These are phyloP conservation scores for Chouioia cunea DNA, from an alignment of 2,888 invertebrate genomes.

Conservation along the genomic window DNA sequence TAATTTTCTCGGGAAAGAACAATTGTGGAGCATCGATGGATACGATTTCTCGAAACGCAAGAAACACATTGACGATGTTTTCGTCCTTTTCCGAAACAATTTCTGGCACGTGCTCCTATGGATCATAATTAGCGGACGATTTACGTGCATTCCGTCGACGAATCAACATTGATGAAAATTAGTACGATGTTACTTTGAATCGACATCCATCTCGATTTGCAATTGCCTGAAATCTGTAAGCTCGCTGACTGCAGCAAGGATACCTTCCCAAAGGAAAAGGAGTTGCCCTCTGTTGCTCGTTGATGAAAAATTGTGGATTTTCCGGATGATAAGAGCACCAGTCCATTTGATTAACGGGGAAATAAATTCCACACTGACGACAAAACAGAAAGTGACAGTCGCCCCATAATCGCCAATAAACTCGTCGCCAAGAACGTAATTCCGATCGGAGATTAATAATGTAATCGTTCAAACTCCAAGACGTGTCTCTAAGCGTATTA, in stretches of 20 bases:
- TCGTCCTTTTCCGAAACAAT: constrained; percentile 77
- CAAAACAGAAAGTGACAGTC: constrained; percentile 90
- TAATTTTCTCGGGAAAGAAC: constrained; percentile 78
- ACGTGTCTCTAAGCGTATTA: constrained; percentile 73
- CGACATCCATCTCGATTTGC: constrained; percentile 73
- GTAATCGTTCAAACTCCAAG: constrained; percentile 87
- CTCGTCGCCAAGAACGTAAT: constrained; percentile 88
- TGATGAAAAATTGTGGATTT: constrained; percentile 79
- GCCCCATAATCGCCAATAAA: constrained; percentile 96
- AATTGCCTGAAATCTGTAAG: constrained; percentile 83
- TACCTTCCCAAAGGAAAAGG: constrained; percentile 81
- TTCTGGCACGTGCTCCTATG: constrained; percentile 78
- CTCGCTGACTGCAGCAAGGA: constrained; percentile 90
- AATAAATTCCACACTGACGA: constrained; percentile 81
- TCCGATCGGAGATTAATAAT: constrained; percentile 82
- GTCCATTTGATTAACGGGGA: constrained; percentile 82
- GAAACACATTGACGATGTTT: constrained; percentile 75
- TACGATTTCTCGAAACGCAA: constrained; percentile 73
- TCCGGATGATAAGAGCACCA: constrained; percentile 89
- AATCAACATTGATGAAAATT: constrained; percentile 3
- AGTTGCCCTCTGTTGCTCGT: constrained; percentile 76
- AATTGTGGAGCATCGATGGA: constrained; percentile 77
- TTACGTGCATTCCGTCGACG: no score
- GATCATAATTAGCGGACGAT: constrained; percentile 5
- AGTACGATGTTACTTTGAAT: constrained; percentile 58